Percentiles rank a stretch among this genome's conserved stretches.
Conservation (phyloP, 1,140 invertebrate species). For the Cheumatopsyche charites region DNA sequence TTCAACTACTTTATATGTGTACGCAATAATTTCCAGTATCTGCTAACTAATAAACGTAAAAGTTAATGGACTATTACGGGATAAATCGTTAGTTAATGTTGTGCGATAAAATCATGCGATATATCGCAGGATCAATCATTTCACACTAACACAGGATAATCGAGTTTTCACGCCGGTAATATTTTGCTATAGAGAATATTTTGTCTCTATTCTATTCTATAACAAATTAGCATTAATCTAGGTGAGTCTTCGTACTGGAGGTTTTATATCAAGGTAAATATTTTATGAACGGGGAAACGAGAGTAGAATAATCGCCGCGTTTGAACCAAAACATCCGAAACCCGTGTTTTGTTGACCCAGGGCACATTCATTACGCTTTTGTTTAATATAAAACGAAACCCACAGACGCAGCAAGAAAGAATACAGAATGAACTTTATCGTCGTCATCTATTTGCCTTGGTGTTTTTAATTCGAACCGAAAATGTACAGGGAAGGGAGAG, state of each 20-base stretch:
- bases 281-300: conserved; percentile 12
- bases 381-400: conserved; percentile 23
- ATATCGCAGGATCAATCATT: background rate
- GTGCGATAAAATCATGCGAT: conserved; percentile 18
- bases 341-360: conserved; percentile 14
- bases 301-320: conserved; percentile 5
- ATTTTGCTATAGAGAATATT: too few relatives aligned
- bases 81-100: conserved; percentile 7
- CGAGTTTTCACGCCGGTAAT: too few relatives aligned
- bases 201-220: background rate
- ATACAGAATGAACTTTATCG: conserved; percentile 22
- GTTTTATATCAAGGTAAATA: conserved; percentile 24
- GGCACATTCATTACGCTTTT: conserved; percentile 26
- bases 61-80: conserved; percentile 13
- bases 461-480: background rate
- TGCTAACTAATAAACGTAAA: background rate
- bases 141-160: too few relatives aligned
- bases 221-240: conserved; percentile 2
- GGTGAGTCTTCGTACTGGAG: background rate
- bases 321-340: conserved; percentile 5
- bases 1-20: background rate
- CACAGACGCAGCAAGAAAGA: conserved; percentile 4
- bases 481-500: too few relatives aligned
- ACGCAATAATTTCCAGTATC: background rate
- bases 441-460: conserved; percentile 18